Conservation (phyloP, 64 coral and sea anemone genomes). For the Dendronephthya gigantea region DNA sequence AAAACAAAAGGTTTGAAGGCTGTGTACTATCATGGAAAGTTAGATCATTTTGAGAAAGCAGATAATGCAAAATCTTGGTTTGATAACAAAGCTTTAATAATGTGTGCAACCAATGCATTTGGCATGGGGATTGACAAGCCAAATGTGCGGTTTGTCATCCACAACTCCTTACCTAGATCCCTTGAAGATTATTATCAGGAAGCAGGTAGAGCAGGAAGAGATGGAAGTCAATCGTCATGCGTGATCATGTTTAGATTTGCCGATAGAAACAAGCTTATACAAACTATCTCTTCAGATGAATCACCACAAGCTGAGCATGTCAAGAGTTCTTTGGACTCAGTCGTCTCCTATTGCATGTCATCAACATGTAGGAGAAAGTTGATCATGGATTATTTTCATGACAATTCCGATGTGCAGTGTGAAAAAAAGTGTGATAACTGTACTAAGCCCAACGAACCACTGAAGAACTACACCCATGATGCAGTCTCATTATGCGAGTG, state of each 20-base stretch:
- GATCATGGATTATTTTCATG: background rate
- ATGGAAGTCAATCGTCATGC: constrained; percentile 27
- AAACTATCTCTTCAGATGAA: background rate
- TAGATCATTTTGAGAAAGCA: too few species aligned
- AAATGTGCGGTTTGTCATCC: too few species aligned
- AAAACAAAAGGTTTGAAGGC: background rate
- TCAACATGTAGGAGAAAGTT: background rate
- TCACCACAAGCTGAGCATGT: background rate
- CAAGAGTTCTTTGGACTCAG: background rate
- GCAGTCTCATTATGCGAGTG: background rate
- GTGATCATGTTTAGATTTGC: constrained; percentile 27
- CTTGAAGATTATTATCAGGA: constrained; percentile 31
- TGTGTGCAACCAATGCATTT: too few species aligned
- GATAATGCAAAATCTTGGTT: too few species aligned
- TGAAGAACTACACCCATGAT: background rate
- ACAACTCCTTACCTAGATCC: too few species aligned
- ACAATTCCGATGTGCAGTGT: background rate
- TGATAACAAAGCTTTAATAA: too few species aligned
- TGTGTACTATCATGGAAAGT: too few species aligned
- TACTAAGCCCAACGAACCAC: background rate
- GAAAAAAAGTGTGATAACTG: background rate
- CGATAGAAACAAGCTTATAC: background rate
- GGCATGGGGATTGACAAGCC: too few species aligned
- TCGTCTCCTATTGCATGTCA: background rate
- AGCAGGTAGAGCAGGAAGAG: constrained; percentile 32